Percentiles rank a stretch among this genome's conserved stretches.
These are phyloP conservation scores for Cheilosia variabilis DNA, from an alignment of 2,888 invertebrate species.

Conservation along the genomic window DNA sequence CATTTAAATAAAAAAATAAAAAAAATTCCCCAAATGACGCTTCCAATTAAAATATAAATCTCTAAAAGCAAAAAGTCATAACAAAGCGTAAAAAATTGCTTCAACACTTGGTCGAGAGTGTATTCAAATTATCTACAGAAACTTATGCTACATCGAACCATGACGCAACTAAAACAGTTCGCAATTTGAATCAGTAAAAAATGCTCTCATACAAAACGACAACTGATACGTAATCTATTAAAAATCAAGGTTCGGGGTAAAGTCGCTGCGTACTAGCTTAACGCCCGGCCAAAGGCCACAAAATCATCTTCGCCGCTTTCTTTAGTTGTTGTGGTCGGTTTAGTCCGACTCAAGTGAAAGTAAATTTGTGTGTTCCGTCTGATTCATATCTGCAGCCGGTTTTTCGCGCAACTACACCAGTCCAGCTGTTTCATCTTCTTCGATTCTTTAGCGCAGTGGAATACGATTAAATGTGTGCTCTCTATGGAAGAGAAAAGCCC, in stretches of 20 bases:
- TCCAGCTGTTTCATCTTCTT: not conserved
- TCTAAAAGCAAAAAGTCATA: not conserved
- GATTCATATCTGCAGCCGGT: conserved; percentile 5
- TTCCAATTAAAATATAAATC: not conserved
- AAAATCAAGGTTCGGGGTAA: not conserved
- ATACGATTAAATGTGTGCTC: not conserved
- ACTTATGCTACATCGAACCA: not conserved
- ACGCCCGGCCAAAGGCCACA: not conserved
- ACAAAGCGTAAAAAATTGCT: not conserved
- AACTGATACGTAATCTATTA: not conserved
- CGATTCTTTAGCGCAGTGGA: not conserved
- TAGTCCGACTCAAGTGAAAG: conserved; percentile 7
- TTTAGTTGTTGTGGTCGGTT: not conserved
- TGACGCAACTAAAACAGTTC: conserved; percentile 1
- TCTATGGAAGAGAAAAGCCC: not conserved
- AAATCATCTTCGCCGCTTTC: not conserved
- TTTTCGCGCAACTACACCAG: not conserved
- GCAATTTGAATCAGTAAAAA: conserved; percentile 1
- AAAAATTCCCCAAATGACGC: not conserved
- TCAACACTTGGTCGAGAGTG: conserved; percentile 4
- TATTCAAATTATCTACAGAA: not conserved
- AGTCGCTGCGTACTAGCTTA: not conserved
- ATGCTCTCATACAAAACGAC: not conserved
- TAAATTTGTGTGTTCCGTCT: not conserved
- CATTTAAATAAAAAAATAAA: not conserved